A percentile compares a stretch with the other conserved stretches of the same genome.
These are phyloP conservation scores for Ifrita kowaldi DNA, from an alignment of 2,113 vertebrate species.

Conservation along the genomic window DNA sequence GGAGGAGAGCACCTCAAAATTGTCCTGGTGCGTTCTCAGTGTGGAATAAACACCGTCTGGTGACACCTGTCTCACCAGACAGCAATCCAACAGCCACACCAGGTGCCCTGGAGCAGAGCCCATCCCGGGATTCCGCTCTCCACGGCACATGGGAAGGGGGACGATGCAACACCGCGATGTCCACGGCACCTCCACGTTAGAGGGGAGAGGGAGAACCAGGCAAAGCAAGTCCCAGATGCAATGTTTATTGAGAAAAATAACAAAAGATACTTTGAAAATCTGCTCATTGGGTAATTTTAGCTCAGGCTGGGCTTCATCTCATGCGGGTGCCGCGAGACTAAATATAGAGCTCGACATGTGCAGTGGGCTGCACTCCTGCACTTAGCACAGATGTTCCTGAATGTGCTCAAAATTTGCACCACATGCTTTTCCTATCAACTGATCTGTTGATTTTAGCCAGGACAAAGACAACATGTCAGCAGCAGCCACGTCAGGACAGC, in stretches of 20 bases:
- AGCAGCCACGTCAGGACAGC: not conserved
- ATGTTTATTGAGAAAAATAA: slow-evolving; percentile 40
- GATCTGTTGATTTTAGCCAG: not conserved
- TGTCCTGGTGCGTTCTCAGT: not conserved
- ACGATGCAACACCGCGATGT: fast-evolving
- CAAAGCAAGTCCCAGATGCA: not conserved
- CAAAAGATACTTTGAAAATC: slow-evolving; percentile 31
- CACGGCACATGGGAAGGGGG: fast-evolving
- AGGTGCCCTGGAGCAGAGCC: not conserved
- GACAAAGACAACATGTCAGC: not conserved
- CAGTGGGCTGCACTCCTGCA: not conserved
- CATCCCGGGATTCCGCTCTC: fast-evolving
- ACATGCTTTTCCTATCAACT: not conserved
- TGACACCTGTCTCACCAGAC: fast-evolving
- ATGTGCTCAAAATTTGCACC: not conserved
- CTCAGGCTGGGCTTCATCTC: slow-evolving; percentile 43
- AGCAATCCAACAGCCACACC: not conserved
- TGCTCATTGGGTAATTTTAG: slow-evolving; percentile 7
- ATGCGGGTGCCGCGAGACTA: not conserved
- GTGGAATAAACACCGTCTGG: not conserved
- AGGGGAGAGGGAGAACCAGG: not conserved
- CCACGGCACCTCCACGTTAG: not conserved
- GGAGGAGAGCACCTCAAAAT: not conserved
- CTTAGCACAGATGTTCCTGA: not conserved
- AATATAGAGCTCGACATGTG: not conserved